These are phyloP conservation scores for Acanthosepion lycidas DNA, from an alignment of 2,888 invertebrate genomes.

Conservation along the genomic window DNA sequence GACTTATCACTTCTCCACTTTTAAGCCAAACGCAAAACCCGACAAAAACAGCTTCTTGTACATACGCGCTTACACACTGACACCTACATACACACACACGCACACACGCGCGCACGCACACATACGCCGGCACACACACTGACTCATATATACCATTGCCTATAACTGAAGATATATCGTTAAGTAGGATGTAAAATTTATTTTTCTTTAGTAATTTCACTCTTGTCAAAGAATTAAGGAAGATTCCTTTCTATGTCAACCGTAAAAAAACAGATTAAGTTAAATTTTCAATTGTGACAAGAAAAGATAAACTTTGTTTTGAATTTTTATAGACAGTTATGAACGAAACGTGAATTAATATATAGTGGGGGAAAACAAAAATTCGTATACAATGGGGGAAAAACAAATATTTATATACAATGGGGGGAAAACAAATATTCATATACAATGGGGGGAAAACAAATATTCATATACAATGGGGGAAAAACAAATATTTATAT, in stretches of 20 bases:
- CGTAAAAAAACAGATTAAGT: neutral
- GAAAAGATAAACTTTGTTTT: neutral
- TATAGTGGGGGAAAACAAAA: no score
- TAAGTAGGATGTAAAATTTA: neutral
- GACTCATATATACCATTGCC: neutral
- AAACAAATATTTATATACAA: no score
- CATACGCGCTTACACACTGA: no score
- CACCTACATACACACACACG: no score
- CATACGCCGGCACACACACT: neutral
- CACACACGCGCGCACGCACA: neutral
- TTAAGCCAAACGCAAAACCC: no score
- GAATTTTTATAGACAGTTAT: neutral
- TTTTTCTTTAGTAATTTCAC: neutral
- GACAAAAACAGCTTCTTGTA: no score
- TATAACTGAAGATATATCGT: neutral
- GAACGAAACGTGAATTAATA: neutral
- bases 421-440: no score
- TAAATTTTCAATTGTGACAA: neutral
- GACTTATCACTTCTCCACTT: no score
- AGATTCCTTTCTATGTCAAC: neutral
- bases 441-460: no score
- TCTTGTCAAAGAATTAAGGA: neutral
- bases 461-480: no score
- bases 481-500: no score
- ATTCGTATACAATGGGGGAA: no score